A percentile compares a stretch with the other conserved stretches of the same genome.
Conservation (phyloP, 2,113 vertebrate species). For the Seriola rivoliana region DNA sequence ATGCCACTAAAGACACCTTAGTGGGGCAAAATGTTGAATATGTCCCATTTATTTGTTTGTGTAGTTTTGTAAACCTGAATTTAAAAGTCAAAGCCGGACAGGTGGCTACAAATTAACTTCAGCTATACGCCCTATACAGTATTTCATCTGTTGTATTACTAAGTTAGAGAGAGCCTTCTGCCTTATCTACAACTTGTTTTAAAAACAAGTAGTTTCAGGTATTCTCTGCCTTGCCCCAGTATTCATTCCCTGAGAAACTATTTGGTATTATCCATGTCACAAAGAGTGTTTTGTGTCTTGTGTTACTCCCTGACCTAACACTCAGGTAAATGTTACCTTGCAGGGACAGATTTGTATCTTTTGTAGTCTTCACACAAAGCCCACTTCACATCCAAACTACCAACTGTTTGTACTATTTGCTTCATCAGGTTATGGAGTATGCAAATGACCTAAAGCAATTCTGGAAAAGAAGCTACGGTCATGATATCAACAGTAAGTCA, state of each 20-base stretch:
- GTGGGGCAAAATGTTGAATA: not conserved
- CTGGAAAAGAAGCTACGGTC: constrained; percentile 95
- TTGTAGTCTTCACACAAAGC: not conserved
- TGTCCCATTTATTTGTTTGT: not conserved
- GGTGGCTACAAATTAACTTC: not conserved
- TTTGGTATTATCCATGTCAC: constrained; percentile 12
- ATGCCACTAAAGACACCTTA: not conserved
- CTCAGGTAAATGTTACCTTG: constrained; percentile 19
- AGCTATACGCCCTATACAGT: not conserved
- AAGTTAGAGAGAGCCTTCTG: not conserved
- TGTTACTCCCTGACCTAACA: constrained; percentile 27
- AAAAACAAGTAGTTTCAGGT: not conserved
- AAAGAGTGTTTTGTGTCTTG: constrained; percentile 39
- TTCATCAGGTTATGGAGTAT: constrained; percentile 92
- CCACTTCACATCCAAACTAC: too few relatives aligned
- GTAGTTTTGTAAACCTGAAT: not conserved
- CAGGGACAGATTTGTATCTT: not conserved
- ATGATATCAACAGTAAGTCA: constrained; percentile 93
- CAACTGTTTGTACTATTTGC: not conserved
- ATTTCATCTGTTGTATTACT: not conserved
- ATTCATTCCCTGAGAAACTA: not conserved
- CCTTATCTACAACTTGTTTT: not conserved
- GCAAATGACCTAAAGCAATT: constrained; percentile 94
- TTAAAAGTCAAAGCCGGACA: not conserved
- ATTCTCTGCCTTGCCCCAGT: not conserved